phyloP scores from a whole-genome alignment of 2,797 vertebrate species.

The Tarsius wallacei region DNA sequence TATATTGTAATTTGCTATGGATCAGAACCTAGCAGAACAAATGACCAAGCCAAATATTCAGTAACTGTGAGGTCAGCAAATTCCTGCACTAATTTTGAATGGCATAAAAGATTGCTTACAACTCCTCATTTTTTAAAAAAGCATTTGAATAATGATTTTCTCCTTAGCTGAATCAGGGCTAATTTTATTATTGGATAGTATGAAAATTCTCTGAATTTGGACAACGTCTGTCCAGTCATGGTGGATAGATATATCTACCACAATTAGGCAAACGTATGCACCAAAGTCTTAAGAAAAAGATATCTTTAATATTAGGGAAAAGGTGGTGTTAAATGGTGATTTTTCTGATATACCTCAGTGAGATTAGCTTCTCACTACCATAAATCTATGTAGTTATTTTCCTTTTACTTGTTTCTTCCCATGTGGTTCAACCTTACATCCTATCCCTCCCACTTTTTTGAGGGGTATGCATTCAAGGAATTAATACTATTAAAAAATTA shows the following conservation, averaged over 20 bases:
- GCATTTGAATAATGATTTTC: not conserved
- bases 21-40: constrained; percentile 16
- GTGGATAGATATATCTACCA: not conserved
- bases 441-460: not conserved
- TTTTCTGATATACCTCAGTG: not conserved
- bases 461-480: not conserved
- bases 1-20: not conserved
- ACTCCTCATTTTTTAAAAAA: not conserved
- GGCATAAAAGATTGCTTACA: not conserved
- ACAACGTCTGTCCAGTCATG: not conserved
- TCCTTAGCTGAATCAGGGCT: not conserved
- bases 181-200: not conserved
- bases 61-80: not conserved
- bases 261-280: not conserved
- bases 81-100: constrained; percentile 9
- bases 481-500: not conserved
- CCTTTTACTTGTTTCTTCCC: not conserved
- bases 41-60: not conserved
- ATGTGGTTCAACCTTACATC: not conserved
- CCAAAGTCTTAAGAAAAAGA: not conserved
- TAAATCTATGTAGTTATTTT: not conserved
- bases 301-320: not conserved
- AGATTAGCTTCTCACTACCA: not conserved
- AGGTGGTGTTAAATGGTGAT: not conserved
- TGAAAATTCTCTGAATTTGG: constrained; percentile 22